Evolutionary conservation across 2,113 vertebrate species (phyloP), one percentile per base, ranked within the genome.

Genomic region (Gadus macrocephalus): DNA sequence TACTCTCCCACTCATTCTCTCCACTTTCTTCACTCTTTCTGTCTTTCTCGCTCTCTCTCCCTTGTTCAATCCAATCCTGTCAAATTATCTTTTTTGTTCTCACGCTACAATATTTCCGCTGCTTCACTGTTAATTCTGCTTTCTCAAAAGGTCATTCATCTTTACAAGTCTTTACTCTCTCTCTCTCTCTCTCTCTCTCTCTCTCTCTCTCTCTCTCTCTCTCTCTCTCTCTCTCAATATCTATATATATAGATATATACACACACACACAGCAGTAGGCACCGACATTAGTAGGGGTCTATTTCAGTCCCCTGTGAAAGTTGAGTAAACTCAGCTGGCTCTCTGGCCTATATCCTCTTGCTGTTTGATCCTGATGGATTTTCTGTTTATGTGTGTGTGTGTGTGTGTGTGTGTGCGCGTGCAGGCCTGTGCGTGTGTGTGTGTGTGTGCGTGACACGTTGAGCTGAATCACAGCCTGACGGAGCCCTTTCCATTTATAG

Each of bases 401-500:
- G 28, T 25, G 15, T 66, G 63, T 68, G 65, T 65, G 68, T 73
- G 67, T 73, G 61, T 71, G 70, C 69, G 64, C 12, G 61, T 62
- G 20, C 22, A 22, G 28, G 28, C 12, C 1, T 25, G 61, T 62
- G 61, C 28, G 22, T 27, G 61, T 62, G 20, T 25, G 22, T 73
- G 70, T 73, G 64, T 68, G 77, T 59, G 77, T 64, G 69, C 61
- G 65, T 53, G 53, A 42, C 71, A 73, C 27, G 17, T 79, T 75
- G 78, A 85, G 72, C 86, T 88, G 82, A 87, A 91, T 90, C 87
- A 86, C 82, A 72, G 81, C 72, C 87, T 91, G 89, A 91, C 89
- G 86, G 85, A 82, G 84, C 76, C 84, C 85, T 88, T 90, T 90
- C 88, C 83, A 87, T 90, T 90, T 88, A 88, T 90, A 90, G 86